Evolutionary conservation across 2,888 invertebrate species (phyloP).

Genomic region (Lycia hirtaria): DNA sequence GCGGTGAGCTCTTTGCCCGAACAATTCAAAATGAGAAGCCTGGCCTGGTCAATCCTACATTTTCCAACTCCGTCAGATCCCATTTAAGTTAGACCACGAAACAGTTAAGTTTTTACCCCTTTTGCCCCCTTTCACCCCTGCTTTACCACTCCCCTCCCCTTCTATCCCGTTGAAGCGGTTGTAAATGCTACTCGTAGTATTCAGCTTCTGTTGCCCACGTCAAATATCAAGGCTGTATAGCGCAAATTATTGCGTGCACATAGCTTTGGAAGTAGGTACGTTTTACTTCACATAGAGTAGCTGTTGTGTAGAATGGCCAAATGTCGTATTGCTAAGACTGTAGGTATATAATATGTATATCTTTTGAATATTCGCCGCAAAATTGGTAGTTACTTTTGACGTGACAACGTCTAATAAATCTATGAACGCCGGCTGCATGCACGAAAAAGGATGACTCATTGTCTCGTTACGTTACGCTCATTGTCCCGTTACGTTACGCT

Average conservation of each 20-base stretch:
- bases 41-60: conserved; percentile 1
- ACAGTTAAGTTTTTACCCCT: conserved; percentile 18
- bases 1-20: no score
- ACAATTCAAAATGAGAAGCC: not conserved
- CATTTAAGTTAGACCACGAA: conserved; percentile 6
- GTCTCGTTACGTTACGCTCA: no score
- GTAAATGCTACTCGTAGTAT: conserved; percentile 40
- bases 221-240: conserved; percentile 36
- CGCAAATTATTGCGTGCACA: conserved; percentile 43
- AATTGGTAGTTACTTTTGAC: no score
- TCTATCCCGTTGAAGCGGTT: conserved; percentile 11
- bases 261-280: conserved; percentile 36
- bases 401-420: no score
- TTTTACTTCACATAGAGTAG: conserved; percentile 37
- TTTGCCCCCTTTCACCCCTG: not conserved
- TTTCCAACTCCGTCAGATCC: not conserved
- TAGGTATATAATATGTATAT: no score
- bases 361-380: no score
- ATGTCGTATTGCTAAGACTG: no score
- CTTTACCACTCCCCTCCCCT: not conserved
- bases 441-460: no score
- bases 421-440: no score
- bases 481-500: no score
- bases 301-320: not conserved
- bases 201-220: conserved; percentile 26